phyloP scores from a whole-genome alignment of 2,888 invertebrate genomes.

The Steinernema hermaphroditum region DNA sequence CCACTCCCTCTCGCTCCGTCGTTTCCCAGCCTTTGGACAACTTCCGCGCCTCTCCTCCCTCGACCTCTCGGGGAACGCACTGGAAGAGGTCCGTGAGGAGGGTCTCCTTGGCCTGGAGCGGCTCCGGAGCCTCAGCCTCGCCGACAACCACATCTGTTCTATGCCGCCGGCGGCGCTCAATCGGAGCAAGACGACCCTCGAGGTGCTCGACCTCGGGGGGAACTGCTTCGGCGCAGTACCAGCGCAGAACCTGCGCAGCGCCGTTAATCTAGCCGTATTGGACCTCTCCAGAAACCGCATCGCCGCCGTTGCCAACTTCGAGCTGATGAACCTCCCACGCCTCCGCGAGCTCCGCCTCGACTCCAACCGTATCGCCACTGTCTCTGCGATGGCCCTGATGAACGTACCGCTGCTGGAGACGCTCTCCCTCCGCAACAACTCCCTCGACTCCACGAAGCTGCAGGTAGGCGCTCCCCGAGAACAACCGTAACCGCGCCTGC shows the following conservation, averaged over 20 bases:
- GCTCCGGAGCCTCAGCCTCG: constrained; percentile 47
- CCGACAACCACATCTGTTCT: constrained; percentile 49
- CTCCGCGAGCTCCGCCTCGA: constrained; percentile 73
- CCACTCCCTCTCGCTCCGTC: not conserved
- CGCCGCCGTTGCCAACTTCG: constrained; percentile 74
- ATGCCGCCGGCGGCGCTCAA: constrained; percentile 56
- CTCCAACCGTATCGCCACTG: constrained; percentile 73
- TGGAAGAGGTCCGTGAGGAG: constrained; percentile 43
- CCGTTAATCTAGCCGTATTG: constrained; percentile 76
- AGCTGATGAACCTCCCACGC: constrained; percentile 79
- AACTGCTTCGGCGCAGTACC: constrained; percentile 82
- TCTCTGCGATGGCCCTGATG: constrained; percentile 82
- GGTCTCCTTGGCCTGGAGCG: constrained; percentile 43
- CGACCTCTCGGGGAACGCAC: constrained; percentile 71
- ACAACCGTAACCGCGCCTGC: no score
- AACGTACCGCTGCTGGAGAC: constrained; percentile 81
- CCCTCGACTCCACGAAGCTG: constrained; percentile 55
- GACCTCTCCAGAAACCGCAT: constrained; percentile 80
- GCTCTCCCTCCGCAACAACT: constrained; percentile 79
- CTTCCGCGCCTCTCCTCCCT: constrained; percentile 42
- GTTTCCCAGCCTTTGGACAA: no score
- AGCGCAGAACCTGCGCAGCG: constrained; percentile 80
- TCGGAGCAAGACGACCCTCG: constrained; percentile 69
- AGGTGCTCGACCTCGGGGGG: constrained; percentile 79
- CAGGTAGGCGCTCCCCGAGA: no score